Evolutionary conservation across 2,797 vertebrate genomes (phyloP), one percentile per base, ranked within the genome.

Genomic region (Anisognathus igniventris): DNA sequence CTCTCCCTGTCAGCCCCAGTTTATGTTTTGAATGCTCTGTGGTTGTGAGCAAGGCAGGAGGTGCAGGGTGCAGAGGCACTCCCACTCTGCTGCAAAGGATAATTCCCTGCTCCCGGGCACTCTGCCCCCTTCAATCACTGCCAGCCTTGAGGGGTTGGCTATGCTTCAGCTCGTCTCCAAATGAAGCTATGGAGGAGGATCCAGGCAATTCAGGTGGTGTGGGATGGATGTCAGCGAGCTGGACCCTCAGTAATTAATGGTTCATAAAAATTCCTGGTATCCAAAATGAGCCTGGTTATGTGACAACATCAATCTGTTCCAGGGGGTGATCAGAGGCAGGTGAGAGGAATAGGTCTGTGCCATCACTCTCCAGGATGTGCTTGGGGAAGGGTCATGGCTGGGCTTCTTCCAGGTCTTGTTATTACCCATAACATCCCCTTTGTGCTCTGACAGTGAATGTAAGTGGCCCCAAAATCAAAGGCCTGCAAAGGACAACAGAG

Each of bases 261-360:
- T 44, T 91, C 76, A 70, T 90, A 83, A 91, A 68, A 31, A 81
- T 78, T 84, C 64, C 40, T 31, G 56, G 48, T 88, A 64, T 24
- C 67, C 3, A 24, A 70, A 90, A 93, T 42, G 51, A 93, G 60
- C 31, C 66, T 45, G 24, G 27, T 80, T 78, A n/a, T 57, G 28
- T 17, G 74, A 91, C 51, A 76, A 48, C 84, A 93, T 81, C 90
- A 76, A 24, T 81, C 64, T 73, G 70, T 95, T 94, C 76, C 86
- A 58, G 71, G 48, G 61, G 42, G 5, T 84, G 72, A 67, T 73
- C 88, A 88, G 79, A 92, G 40, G 40, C 44, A 79, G 74, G 80
- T 37, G 77, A 93, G 83, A 65, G 79, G 82, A 90, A 30, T 0
- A 62, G 67, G 17, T 68, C 42, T 42, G 15, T 44, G 40, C 50